Evolutionary conservation across 2,888 invertebrate genomes (phyloP), one percentile per base, ranked within the genome.

Genomic region (Drosophila koepferae): DNA sequence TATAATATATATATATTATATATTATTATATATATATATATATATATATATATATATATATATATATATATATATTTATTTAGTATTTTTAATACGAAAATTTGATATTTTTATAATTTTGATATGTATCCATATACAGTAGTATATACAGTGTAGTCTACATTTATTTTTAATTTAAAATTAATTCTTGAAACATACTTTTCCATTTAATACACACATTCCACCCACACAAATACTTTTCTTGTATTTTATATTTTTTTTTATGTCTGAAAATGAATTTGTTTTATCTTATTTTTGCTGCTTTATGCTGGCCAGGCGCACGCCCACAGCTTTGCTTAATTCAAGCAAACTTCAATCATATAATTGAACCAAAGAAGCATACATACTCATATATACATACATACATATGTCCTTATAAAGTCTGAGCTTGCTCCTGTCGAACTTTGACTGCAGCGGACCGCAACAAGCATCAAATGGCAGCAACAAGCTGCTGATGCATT

Each of bases 401-500:
- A 48, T 48, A 4, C 1, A 9, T 28, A 20, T 36, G 18, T n/a
- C 2, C 8, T 14, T 18, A 51, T 14, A 43, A 41, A 48, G 14
- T 61, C 48, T 51, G 51, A 54, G 61, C n/a, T 18, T 20, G 58
- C 44, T 58, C 18, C 18, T 63, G 36, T 51, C 44, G 16, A 64
- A 28, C 40, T 73, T 68, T 44, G 63, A 78, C 61, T 64, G 63
- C 72, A 81, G 71, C 59, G 43, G 31, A 34, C 51, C 41, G 46
- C 43, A 54, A 18, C 61, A 54, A 58, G 40, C 61, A 44, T 40
- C 67, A 40, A 62, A 60, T 31, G 49, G 40, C 31, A 48, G 63
- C 60, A 60, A 56, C 75, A 55, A 76, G 68, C 72, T 82, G 68
- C 72, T 75, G 82, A 82, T 85, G 85, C 90, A 86, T 85, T 88